Evolutionary conservation across 2,797 vertebrate species (phyloP), one percentile per base, ranked within the genome.

Genomic region (Champsocephalus esox): DNA sequence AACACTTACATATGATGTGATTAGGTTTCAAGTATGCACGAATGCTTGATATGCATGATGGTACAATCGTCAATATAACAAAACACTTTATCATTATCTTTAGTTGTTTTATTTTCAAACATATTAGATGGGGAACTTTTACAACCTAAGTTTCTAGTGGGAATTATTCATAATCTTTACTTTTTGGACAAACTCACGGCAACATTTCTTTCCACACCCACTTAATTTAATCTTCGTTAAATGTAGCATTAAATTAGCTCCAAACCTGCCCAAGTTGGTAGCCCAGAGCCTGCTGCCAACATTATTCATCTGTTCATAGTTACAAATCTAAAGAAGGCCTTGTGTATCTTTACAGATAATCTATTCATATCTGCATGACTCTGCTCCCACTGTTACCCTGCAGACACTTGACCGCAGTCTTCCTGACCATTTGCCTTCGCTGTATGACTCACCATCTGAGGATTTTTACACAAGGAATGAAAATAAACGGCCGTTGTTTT

Each of bases 401-500:
- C 87, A 89, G 87, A 83, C 80, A 34, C 77, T 79, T 75, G 77
- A 89, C 87, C 85, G 4, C 88, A 88, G 80, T 60, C 87, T 88
- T 85, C 72, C 89, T 84, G 87, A 88, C 82, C 73, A 21, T 79
- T 91, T 66, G 70, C 77, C 76, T 73, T 68, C 45, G 2, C 66
- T 73, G 69, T 56, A 81, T 93, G 92, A 93, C 85, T 92, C 92
- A 92, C 75, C 84, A 82, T 83, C 54, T 24, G 58, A 90, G 79
- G 88, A 89, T 83, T 90, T 89, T 83, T 76, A 84, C 80, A 78
- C 69, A n/a, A 62, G 66, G 77, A 88, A 89, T 81, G 74, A 92
- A 90, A 91, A 93, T 91, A 93, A 93, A 88, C 88, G 62, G 56
- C 73, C 38, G 12, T 81, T 92, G 83, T 90, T 90, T 90, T 87